Evolutionary conservation across 2,888 invertebrate genomes (phyloP), one percentile per base, ranked within the genome.

Genomic region (Cybosia mesomella): DNA sequence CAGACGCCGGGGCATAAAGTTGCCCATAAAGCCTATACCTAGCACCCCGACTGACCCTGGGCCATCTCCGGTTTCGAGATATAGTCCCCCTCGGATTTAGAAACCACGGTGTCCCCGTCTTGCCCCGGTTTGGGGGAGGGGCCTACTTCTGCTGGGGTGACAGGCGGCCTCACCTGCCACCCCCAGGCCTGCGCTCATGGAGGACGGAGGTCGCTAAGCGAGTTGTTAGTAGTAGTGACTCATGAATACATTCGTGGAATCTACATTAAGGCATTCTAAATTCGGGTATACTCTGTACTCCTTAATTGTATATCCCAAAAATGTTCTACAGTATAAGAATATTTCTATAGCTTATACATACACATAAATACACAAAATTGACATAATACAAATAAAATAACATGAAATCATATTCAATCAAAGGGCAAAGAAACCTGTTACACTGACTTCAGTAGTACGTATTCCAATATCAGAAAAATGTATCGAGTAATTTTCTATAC

Each of bases 401-500:
- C 5, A 58, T 15, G 3, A 13, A 62, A 60, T 39, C 11, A 15
- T 22, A 36, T 54, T 54, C 22, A 18, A n/a, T 54, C 54, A 34
- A 63, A 54, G 54, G 58, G 18, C 2, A 61, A 4, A 61, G 61
- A 63, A 54, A 22, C 34, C 34, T 18, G 22, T 22, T 5, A 53
- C 22, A 53, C n/a, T 36, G 13, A 36, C 22, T 36, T 36, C 11
- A 8, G 39, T 3, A 57, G 8, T 24, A 57, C n/a, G 7, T 57
- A 64, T 57, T 55, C 24, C 24, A 39, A 24, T 39, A 55, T 24
- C 21, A 39, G 55, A n/a, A 39, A 24, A 55, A 64, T 32, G 10
- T 24, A 32, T 62, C n/a, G 28, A 49, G 21, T 9, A 53, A 21
- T 49, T 62, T 32, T 49, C 28, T 39, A 32, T 32, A 58, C 8